Evolutionary conservation across 2,888 invertebrate genomes (phyloP).

Genomic region (Diarsia brunnea): DNA sequence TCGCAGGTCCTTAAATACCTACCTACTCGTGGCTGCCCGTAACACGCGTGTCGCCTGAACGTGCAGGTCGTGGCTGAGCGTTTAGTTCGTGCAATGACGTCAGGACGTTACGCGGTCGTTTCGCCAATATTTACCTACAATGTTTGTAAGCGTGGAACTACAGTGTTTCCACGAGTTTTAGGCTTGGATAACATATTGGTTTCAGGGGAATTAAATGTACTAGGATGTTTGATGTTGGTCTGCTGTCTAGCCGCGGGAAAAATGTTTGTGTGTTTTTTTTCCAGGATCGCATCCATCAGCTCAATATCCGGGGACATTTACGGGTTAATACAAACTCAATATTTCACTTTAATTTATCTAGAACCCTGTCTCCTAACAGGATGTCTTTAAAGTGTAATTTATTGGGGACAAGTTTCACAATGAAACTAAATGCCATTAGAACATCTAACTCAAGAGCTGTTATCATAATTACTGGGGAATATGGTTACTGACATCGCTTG

Average conservation of each 20-base stretch:
- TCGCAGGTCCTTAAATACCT: not conserved
- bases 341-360: not conserved
- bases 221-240: not conserved
- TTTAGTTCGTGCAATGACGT: not conserved
- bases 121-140: constrained; percentile 31
- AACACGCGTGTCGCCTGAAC: not conserved
- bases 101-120: not conserved
- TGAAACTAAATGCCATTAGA: not conserved
- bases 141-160: constrained; percentile 27
- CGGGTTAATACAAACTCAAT: not conserved
- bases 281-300: not conserved
- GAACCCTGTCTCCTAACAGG: not conserved
- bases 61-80: not conserved
- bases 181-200: constrained; percentile 11
- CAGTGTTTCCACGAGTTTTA: constrained; percentile 26
- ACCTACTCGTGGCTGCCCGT: too few species aligned
- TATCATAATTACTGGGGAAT: not conserved
- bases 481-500: not conserved
- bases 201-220: constrained; percentile 6
- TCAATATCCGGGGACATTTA: constrained; percentile 4
- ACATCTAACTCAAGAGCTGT: not conserved
- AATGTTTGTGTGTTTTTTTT: not conserved
- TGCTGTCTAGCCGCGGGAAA: not conserved
- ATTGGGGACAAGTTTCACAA: too few species aligned
- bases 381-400: not conserved